phyloP scores from a whole-genome alignment of 2,888 invertebrate genomes.

The Linnaemya vulpina region DNA sequence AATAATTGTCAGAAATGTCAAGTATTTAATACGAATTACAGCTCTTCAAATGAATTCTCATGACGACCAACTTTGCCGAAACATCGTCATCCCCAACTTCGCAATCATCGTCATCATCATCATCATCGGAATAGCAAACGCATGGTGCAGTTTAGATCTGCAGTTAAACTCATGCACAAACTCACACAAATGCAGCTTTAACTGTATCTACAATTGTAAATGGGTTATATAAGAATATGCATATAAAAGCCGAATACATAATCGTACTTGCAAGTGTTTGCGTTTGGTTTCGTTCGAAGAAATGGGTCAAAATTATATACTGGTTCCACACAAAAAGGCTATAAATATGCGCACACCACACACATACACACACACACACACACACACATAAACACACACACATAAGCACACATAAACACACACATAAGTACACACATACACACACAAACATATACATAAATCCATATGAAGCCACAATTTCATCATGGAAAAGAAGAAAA shows the following conservation, averaged over 20 bases:
- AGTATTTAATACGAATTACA: not conserved
- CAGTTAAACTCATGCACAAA: too few relatives aligned
- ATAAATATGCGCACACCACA: not conserved
- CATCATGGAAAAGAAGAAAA: not conserved
- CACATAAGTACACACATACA: not conserved
- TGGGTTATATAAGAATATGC: slow-evolving; percentile 2
- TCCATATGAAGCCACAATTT: not conserved
- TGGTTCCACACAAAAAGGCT: slow-evolving; percentile 1
- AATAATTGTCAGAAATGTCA: not conserved
- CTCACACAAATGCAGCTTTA: not conserved
- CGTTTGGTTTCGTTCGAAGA: not conserved
- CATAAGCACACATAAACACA: too few relatives aligned
- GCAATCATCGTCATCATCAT: not conserved
- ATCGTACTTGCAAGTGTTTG: not conserved
- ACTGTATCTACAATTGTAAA: slow-evolving; percentile 4
- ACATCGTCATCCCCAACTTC: not conserved
- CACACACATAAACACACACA: too few relatives aligned
- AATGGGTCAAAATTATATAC: slow-evolving; percentile 57
- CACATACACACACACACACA: not conserved
- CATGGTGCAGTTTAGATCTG: not conserved
- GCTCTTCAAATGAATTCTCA: not conserved
- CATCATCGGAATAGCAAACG: not conserved
- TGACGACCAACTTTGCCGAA: not conserved
- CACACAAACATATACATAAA: too few relatives aligned
- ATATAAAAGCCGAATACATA: slow-evolving; percentile 8